Percentiles rank a stretch among this genome's conserved stretches.
phyloP scores from a whole-genome alignment of 1,140 invertebrate species.

The Caenorhabditis briggsae region DNA sequence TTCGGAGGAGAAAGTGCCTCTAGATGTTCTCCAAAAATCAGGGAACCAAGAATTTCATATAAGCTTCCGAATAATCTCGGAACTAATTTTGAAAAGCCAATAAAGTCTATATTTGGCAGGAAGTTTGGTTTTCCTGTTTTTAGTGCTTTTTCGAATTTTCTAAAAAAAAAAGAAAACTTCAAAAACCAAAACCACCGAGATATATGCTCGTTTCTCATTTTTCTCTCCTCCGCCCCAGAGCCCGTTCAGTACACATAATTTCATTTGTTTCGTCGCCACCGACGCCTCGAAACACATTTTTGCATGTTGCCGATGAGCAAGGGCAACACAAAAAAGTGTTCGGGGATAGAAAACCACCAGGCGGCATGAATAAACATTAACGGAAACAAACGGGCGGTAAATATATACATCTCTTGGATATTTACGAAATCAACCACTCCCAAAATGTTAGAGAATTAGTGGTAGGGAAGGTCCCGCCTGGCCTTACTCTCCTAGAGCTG shows the following conservation, averaged over 20 bases:
- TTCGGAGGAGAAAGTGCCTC: background rate
- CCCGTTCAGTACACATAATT: constrained; percentile 34
- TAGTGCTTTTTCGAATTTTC: too few relatives aligned
- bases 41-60: too few relatives aligned
- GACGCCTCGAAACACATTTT: constrained; percentile 26
- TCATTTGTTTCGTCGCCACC: constrained; percentile 5
- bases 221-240: background rate
- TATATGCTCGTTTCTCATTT: background rate
- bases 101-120: too few relatives aligned
- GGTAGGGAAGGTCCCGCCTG: background rate
- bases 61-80: too few relatives aligned
- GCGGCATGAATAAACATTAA: constrained; percentile 15
- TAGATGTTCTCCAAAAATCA: too few relatives aligned
- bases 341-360: background rate
- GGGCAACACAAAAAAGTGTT: background rate
- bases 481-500: background rate
- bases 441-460: background rate
- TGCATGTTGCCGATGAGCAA: constrained; percentile 19
- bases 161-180: too few relatives aligned
- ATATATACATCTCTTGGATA: background rate
- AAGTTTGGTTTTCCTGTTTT: too few relatives aligned
- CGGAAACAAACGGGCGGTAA: background rate
- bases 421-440: background rate
- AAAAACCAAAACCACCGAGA: too few relatives aligned
- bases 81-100: too few relatives aligned